These are phyloP conservation scores for Lepus europaeus DNA, from an alignment of 2,113 vertebrate genomes.

Conservation along the genomic window DNA sequence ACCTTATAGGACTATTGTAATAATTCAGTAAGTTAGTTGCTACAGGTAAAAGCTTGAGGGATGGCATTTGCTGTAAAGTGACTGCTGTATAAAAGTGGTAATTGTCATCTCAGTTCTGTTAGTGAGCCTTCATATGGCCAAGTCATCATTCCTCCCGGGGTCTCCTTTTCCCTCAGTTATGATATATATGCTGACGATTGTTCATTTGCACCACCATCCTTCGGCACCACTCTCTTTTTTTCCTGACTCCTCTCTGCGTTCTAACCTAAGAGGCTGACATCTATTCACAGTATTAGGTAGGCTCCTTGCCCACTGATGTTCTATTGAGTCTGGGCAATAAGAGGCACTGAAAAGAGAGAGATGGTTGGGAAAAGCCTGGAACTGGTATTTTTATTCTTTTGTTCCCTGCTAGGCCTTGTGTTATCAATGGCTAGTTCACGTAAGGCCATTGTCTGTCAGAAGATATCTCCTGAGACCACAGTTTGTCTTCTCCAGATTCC, in stretches of 20 bases:
- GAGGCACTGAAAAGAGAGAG: not conserved
- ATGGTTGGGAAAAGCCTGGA: not conserved
- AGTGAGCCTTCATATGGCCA: not conserved
- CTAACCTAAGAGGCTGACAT: not conserved
- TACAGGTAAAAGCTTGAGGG: not conserved
- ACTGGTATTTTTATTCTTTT: not conserved
- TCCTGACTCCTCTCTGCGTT: not conserved
- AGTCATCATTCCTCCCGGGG: not conserved
- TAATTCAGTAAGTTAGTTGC: not conserved
- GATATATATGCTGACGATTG: not conserved
- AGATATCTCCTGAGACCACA: not conserved
- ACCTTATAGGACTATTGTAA: not conserved
- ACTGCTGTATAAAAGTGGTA: not conserved
- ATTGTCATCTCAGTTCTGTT: not conserved
- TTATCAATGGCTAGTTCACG: not conserved
- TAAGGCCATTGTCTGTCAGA: not conserved
- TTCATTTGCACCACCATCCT: not conserved
- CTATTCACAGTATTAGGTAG: not conserved
- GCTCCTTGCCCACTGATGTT: not conserved
- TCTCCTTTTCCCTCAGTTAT: not conserved
- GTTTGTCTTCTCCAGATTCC: not conserved
- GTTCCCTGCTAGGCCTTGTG: fast-evolving
- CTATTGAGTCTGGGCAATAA: not conserved
- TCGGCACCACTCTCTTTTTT: not conserved
- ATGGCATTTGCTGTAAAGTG: not conserved